phyloP scores from a whole-genome alignment of 2,797 vertebrate genomes.

The Choloepus didactylus region DNA sequence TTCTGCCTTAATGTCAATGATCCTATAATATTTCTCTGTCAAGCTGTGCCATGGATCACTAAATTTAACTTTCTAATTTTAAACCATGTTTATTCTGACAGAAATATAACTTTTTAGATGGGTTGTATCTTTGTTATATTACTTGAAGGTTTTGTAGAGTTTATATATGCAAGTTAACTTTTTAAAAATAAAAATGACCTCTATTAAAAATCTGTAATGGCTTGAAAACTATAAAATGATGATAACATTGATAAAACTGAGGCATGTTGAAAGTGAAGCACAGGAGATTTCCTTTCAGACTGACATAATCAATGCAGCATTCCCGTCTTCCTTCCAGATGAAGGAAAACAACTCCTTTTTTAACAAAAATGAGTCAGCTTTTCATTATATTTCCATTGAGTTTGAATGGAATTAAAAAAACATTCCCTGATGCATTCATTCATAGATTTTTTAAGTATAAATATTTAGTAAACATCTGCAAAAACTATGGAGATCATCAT shows the following conservation, averaged over 20 bases:
- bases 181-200: constrained; percentile 86
- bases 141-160: too few relatives aligned
- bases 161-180: too few relatives aligned
- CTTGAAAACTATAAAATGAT: constrained; percentile 87
- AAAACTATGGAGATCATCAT: not conserved
- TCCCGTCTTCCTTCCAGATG: not conserved
- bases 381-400: constrained; percentile 70
- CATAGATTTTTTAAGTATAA: constrained; percentile 60
- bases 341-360: constrained; percentile 52
- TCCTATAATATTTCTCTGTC: too few relatives aligned
- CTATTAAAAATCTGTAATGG: constrained; percentile 88
- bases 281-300: constrained; percentile 50
- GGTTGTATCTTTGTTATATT: too few relatives aligned
- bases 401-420: constrained; percentile 67
- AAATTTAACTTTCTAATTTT: too few relatives aligned
- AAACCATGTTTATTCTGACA: too few relatives aligned
- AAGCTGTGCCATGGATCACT: too few relatives aligned
- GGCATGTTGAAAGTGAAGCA: constrained; percentile 59
- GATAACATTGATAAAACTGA: constrained; percentile 77
- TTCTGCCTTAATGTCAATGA: too few relatives aligned
- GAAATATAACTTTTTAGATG: too few relatives aligned
- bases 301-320: constrained; percentile 5
- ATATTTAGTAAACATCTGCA: constrained; percentile 72
- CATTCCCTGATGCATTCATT: constrained; percentile 66
- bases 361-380: constrained; percentile 57